Evolutionary conservation across 2,888 invertebrate genomes (phyloP).

Genomic region (Oligia latruncula): DNA sequence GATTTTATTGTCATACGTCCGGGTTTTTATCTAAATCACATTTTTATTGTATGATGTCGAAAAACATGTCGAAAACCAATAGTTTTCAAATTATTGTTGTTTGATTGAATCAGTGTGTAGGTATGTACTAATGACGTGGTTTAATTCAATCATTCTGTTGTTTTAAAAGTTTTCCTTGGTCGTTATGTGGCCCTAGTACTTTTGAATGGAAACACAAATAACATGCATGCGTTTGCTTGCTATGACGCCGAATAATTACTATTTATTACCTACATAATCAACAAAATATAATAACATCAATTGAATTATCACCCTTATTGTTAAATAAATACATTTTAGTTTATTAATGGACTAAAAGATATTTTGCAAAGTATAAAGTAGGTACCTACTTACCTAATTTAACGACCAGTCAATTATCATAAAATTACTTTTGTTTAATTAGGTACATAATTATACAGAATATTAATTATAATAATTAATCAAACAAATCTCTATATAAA

Average conservation of each 20-base stretch:
- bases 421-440: background rate
- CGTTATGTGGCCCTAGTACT: constrained; percentile 14
- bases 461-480: background rate
- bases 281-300: background rate
- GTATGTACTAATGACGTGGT: background rate
- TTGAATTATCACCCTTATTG: background rate
- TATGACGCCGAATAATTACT: background rate
- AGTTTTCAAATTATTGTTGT: constrained; percentile 1
- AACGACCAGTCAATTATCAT: background rate
- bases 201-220: constrained; percentile 7
- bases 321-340: too few species aligned
- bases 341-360: too few species aligned
- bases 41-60: constrained; percentile 27
- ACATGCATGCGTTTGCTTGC: background rate
- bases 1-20: constrained; percentile 11
- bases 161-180: constrained; percentile 19
- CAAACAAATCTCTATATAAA: background rate
- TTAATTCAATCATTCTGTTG: background rate
- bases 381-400: background rate
- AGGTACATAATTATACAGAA: background rate
- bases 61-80: constrained; percentile 2
- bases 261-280: background rate
- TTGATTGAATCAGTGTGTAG: background rate
- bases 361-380: too few species aligned
- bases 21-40: constrained; percentile 37